phyloP scores from a whole-genome alignment of 2,888 invertebrate species.

The Acanthosoma haemorrhoidale region DNA sequence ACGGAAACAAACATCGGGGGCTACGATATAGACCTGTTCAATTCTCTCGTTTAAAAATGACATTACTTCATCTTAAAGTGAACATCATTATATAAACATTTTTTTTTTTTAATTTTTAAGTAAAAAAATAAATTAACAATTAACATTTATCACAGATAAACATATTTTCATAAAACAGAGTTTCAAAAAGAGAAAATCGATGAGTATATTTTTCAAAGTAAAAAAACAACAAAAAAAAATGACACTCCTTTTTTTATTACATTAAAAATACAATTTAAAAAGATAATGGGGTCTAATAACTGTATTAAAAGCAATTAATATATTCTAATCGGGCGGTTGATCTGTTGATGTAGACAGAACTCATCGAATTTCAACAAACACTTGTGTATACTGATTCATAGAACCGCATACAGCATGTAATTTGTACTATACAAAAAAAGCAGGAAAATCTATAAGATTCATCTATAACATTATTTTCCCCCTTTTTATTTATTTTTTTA shows the following conservation, averaged over 20 bases:
- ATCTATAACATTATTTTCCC: conserved; percentile 6
- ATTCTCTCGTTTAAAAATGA: conserved; percentile 45
- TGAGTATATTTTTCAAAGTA: not conserved
- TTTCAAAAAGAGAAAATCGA: conserved; percentile 30
- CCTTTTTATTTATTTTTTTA: not conserved
- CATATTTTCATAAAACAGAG: conserved; percentile 19
- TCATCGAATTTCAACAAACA: conserved; percentile 5
- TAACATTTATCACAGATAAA: conserved; percentile 39
- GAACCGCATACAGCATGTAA: not conserved
- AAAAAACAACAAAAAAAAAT: conserved; percentile 16
- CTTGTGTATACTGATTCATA: conserved; percentile 15
- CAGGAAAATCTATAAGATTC: conserved; percentile 25
- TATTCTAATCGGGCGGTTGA: too few species aligned
- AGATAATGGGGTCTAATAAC: not conserved
- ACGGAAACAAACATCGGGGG: conserved; percentile 36
- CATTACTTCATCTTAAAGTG: conserved; percentile 57
- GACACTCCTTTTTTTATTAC: conserved; percentile 26
- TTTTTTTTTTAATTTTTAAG: conserved; percentile 25
- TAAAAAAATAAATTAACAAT: conserved; percentile 40
- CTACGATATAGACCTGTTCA: conserved; percentile 28
- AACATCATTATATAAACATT: conserved; percentile 50
- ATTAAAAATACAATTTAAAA: not conserved
- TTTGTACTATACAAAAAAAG: conserved; percentile 20
- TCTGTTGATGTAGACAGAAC: not conserved
- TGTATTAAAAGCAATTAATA: not conserved